Percentiles rank a stretch among this genome's conserved stretches.
Conservation (phyloP, 2,797 vertebrate species). For the Cichlasoma orientale region DNA sequence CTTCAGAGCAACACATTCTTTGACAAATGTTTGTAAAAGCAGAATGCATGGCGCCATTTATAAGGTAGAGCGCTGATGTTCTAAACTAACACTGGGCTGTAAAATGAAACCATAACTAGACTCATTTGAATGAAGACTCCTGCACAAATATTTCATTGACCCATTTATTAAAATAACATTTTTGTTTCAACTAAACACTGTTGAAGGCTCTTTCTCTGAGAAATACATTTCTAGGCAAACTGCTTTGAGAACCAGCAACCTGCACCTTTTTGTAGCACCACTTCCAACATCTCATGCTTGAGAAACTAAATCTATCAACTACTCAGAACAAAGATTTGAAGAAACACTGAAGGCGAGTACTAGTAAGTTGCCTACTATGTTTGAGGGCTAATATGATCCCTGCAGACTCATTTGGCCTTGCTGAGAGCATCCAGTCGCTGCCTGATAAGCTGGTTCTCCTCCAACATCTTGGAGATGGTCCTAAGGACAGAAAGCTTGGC, state of each 20-base stretch:
- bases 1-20: no score
- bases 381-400: not conserved
- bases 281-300: not conserved
- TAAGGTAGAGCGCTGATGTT: no score
- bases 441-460: constrained; percentile 88
- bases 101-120: not conserved
- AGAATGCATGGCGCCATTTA: not conserved
- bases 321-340: not conserved
- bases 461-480: constrained; percentile 88
- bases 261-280: not conserved
- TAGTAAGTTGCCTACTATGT: not conserved
- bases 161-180: constrained; percentile 23
- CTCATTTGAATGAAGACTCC: not conserved
- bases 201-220: not conserved
- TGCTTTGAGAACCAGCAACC: not conserved
- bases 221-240: not conserved
- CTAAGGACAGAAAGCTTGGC: constrained; percentile 78
- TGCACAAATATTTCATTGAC: not conserved
- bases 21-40: not conserved
- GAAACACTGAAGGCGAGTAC: not conserved
- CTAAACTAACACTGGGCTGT: not conserved
- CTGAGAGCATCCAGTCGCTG: constrained; percentile 72
- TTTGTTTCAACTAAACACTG: not conserved
- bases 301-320: not conserved
- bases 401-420: constrained; percentile 29